A percentile compares a stretch with the other conserved stretches of the same genome.
phyloP scores from a whole-genome alignment of 2,797 vertebrate genomes.

The Melopsittacus undulatus region DNA sequence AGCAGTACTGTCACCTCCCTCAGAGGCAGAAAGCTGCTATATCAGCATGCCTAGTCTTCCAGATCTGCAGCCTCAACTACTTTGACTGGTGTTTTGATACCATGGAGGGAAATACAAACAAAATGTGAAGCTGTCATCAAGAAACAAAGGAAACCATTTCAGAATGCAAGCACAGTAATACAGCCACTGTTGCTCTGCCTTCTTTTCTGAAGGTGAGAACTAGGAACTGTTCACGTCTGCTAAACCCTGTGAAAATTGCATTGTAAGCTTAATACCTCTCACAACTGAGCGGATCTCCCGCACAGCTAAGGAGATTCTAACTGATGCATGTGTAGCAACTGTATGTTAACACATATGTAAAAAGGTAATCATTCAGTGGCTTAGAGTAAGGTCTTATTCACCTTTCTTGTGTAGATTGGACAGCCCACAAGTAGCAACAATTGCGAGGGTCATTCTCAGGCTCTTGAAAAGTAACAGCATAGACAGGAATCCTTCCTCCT shows the following conservation, averaged over 20 bases:
- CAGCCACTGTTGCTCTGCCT: not conserved
- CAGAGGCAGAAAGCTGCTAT: too few relatives aligned
- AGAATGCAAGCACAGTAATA: not conserved
- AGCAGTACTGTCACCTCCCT: too few relatives aligned
- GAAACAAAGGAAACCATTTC: too few relatives aligned
- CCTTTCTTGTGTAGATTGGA: slow-evolving; percentile 94
- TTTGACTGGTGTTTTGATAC: too few relatives aligned
- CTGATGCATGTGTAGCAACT: not conserved
- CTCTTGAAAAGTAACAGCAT: slow-evolving; percentile 94
- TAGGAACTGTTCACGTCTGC: not conserved
- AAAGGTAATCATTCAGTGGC: not conserved
- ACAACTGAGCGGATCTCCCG: not conserved
- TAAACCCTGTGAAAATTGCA: not conserved
- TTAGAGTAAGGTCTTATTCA: slow-evolving; percentile 41
- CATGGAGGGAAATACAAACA: too few relatives aligned
- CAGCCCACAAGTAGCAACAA: slow-evolving; percentile 97
- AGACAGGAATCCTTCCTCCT: slow-evolving; percentile 89
- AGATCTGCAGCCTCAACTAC: too few relatives aligned
- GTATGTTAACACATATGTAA: not conserved
- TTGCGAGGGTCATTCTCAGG: slow-evolving; percentile 96
- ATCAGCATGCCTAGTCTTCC: too few relatives aligned
- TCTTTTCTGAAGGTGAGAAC: not conserved
- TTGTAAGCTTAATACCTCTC: not conserved
- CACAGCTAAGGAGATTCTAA: not conserved
- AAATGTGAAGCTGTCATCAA: too few relatives aligned